Conservation (phyloP, 2,888 invertebrate species). For the Lasioglossum leucozonium region DNA sequence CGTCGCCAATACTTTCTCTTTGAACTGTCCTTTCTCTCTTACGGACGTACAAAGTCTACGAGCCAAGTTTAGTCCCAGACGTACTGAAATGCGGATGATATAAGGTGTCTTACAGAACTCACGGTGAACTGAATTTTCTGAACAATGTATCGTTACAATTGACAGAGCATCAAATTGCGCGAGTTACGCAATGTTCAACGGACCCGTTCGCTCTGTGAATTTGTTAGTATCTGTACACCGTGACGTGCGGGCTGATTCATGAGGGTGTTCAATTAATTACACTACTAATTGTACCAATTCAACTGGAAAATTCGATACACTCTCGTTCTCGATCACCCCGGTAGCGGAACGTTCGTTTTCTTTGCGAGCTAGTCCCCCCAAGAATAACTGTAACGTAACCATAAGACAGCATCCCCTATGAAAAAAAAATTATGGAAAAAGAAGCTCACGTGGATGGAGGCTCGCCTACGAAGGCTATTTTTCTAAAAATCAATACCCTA, state of each 20-base stretch:
- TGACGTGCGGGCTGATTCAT: neutral
- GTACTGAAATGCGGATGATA: conserved; percentile 16
- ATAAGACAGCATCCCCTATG: neutral
- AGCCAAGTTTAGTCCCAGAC: neutral
- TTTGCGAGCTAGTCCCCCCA: conserved; percentile 45
- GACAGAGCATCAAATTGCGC: neutral
- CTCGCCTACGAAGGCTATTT: conserved; percentile 64
- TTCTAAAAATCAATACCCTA: conserved; percentile 67
- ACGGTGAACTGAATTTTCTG: neutral
- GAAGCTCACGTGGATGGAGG: conserved; percentile 30
- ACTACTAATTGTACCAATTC: neutral
- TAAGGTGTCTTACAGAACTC: neutral
- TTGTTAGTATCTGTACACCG: neutral
- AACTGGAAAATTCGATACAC: neutral
- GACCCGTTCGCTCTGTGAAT: neutral
- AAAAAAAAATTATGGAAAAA: conserved; percentile 10
- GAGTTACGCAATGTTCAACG: neutral
- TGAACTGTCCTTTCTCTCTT: conserved; percentile 18
- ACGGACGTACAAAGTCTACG: conserved; percentile 11
- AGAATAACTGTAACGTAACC: conserved; percentile 33
- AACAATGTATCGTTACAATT: neutral
- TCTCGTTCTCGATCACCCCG: neutral
- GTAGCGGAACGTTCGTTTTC: conserved; percentile 18
- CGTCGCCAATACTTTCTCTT: neutral
- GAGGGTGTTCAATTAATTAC: neutral